Conservation (phyloP, 2,797 vertebrate genomes). For the Schizopygopsis malacanthus region DNA sequence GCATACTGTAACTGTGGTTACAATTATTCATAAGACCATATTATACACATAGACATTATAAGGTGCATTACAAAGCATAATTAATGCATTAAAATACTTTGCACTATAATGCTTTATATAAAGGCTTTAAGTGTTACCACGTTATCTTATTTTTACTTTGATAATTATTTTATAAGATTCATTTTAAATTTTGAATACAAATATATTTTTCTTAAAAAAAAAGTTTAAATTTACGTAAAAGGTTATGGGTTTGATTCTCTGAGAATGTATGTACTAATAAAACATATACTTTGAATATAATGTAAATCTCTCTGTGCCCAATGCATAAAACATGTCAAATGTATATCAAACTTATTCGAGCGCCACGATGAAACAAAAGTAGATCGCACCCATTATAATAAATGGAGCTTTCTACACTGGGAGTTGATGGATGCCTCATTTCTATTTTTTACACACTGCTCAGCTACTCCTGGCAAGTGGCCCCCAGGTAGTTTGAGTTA, state of each 20-base stretch:
- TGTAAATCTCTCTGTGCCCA: not conserved
- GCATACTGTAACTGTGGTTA: too few species aligned
- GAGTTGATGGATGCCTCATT: not conserved
- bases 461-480: conserved; percentile 16
- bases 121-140: too few species aligned
- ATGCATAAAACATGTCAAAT: conserved; percentile 27
- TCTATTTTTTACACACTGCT: conserved; percentile 32
- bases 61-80: not conserved
- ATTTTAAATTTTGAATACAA: not conserved
- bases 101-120: too few species aligned
- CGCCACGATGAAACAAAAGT: not conserved
- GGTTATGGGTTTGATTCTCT: not conserved
- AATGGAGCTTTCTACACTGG: not conserved
- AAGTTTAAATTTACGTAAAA: not conserved
- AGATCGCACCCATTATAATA: conserved; percentile 23
- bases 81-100: too few species aligned
- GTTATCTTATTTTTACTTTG: not conserved
- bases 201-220: not conserved
- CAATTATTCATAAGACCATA: too few species aligned
- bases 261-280: not conserved
- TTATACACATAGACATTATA: too few species aligned
- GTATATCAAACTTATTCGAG: not conserved
- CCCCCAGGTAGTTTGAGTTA: conserved; percentile 21
- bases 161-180: not conserved
- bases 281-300: not conserved